Percentiles rank a stretch among this genome's conserved stretches.
These are phyloP conservation scores for Geotrupes spiniger DNA, from an alignment of 2,888 invertebrate species.

Conservation along the genomic window DNA sequence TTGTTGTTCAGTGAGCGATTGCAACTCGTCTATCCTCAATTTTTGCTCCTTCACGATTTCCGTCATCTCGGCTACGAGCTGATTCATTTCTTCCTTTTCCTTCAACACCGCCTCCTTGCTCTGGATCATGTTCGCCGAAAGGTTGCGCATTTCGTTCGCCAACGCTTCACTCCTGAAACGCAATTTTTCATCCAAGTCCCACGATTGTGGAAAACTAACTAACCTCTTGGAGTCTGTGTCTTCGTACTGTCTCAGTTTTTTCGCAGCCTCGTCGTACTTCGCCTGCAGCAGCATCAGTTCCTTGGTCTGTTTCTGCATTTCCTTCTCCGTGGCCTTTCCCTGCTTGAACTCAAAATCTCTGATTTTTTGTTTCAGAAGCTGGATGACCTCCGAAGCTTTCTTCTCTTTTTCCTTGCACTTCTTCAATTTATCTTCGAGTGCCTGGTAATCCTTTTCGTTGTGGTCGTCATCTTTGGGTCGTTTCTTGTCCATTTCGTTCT, in stretches of 20 bases:
- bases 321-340: slow-evolving; percentile 15
- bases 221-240: slow-evolving; percentile 21
- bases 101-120: slow-evolving; percentile 21
- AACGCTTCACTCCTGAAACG: slow-evolving; percentile 10
- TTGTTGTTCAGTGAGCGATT: slow-evolving; percentile 23
- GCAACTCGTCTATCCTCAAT: slow-evolving; percentile 22
- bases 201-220: neutral
- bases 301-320: slow-evolving; percentile 16
- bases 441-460: slow-evolving; percentile 6
- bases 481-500: slow-evolving; percentile 11
- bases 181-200: slow-evolving; percentile 1
- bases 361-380: slow-evolving; percentile 13
- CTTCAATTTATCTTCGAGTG: slow-evolving; percentile 14
- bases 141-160: slow-evolving; percentile 21
- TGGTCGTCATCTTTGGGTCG: slow-evolving; percentile 4
- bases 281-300: slow-evolving; percentile 19
- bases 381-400: slow-evolving; percentile 15
- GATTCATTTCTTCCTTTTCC: slow-evolving; percentile 26
- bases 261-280: slow-evolving; percentile 20
- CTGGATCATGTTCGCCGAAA: slow-evolving; percentile 14
- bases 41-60: slow-evolving; percentile 24
- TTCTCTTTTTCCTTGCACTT: slow-evolving; percentile 17
- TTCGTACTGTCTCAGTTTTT: slow-evolving; percentile 18
- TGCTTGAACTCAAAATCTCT: slow-evolving; percentile 18
- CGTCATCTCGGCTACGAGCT: slow-evolving; percentile 23